These are phyloP conservation scores for Coenobita brevimanus DNA, from an alignment of 1,140 invertebrate species.

Conservation along the genomic window DNA sequence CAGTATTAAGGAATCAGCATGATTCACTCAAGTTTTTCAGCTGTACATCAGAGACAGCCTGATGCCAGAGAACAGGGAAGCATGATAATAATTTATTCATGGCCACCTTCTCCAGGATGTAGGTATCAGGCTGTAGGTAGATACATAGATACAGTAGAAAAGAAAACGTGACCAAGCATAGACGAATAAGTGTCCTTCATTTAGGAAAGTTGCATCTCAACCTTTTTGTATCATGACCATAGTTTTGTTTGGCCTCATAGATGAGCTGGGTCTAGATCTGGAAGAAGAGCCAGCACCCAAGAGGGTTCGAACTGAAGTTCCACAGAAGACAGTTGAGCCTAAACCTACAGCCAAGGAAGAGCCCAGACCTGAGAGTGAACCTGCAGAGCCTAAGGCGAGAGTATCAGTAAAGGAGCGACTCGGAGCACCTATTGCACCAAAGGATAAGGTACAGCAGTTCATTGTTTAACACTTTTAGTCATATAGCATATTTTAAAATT, in stretches of 20 bases:
- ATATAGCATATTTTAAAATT: too few relatives aligned
- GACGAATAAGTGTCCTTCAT: too few relatives aligned
- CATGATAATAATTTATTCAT: too few relatives aligned
- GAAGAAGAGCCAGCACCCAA: slow-evolving; percentile 54
- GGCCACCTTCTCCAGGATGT: too few relatives aligned
- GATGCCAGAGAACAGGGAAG: too few relatives aligned
- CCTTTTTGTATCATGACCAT: too few relatives aligned
- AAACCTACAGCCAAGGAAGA: slow-evolving; percentile 31
- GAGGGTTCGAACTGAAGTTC: slow-evolving; percentile 24
- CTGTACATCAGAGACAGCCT: too few relatives aligned
- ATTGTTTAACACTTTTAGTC: too few relatives aligned
- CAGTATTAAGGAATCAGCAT: too few relatives aligned
- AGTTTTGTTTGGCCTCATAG: slow-evolving; percentile 7
- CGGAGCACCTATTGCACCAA: slow-evolving; percentile 21
- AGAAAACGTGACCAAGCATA: background rate
- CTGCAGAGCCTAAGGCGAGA: slow-evolving; percentile 6
- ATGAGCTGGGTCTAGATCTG: slow-evolving; percentile 55
- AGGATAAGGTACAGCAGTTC: slow-evolving; percentile 51
- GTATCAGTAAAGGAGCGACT: slow-evolving; percentile 47
- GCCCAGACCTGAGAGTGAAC: background rate
- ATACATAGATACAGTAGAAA: background rate
- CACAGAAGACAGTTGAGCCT: slow-evolving; percentile 11
- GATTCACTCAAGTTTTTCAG: too few relatives aligned
- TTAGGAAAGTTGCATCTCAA: too few relatives aligned
- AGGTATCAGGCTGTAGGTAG: too few relatives aligned